Evolutionary conservation across 2,113 vertebrate species (phyloP), one percentile per base, ranked within the genome.

Genomic region (Taxidea taxus): DNA sequence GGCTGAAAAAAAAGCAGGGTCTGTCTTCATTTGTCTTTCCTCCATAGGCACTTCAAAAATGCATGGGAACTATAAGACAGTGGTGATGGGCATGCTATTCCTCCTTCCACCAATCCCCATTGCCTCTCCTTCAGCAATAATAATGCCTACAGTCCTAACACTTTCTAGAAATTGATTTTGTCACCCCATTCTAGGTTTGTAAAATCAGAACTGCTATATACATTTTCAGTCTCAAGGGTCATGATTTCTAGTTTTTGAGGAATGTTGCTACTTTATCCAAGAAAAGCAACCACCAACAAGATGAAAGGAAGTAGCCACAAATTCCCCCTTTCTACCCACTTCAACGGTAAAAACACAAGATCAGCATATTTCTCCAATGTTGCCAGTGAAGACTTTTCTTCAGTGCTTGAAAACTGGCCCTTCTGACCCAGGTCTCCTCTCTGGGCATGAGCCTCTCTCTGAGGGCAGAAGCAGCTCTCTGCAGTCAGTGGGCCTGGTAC

Each of bases 221-320:
- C 72, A 37, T 54, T 91, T 90, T 77, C 37, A 90, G 27, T 60
- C 68, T 51, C 31, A 86, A 82, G 34, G 47, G 70, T 64, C 37
- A 64, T 18, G 34, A 91, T 83, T 95, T 81, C 81, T 91, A 88
- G 54, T 94, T 86, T 94, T 72, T 62, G 51, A 93, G 70, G 82
- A 87, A 91, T 93, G 89, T 64, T 64, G 47, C 11, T 47, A 66
- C 56, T 91, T 87, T 91, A 72, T 90, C 60, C 87, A 97, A 95
- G 84, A 87, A 86, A 97, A 93, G 56, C 94, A 98, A 77, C 49
- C 44, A 77, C 29, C 0, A 10, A 87, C 58, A 64, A 47, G 44
- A 58, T 91, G 77, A 74, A 87, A 93, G 51, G 54, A 87, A 39
- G 14, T 12, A 90, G 70, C 51, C 84, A 58, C 78, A 93, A 83